Conservation (phyloP, 2,797 vertebrate genomes). For the Oophaga sylvatica region DNA sequence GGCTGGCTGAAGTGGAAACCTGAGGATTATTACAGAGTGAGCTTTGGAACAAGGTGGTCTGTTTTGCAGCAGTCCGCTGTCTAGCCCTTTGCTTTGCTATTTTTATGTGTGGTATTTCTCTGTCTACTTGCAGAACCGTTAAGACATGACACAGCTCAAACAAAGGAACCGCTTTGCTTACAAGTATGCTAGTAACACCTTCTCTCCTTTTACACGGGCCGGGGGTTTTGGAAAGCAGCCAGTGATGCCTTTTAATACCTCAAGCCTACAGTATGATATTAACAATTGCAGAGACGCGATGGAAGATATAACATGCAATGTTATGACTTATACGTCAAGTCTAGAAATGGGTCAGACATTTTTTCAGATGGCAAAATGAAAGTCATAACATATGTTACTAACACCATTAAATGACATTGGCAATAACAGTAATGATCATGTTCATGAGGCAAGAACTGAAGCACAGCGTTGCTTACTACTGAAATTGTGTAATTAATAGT, state of each 20-base stretch:
- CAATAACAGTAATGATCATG: background rate
- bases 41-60: conserved; percentile 58
- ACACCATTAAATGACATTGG: background rate
- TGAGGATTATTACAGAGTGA: conserved; percentile 56
- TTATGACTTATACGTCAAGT: background rate
- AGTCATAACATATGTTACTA: background rate
- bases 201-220: background rate
- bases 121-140: conserved; percentile 34
- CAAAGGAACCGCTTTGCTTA: conserved; percentile 44
- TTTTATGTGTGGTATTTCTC: conserved; percentile 54
- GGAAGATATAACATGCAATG: background rate
- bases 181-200: conserved; percentile 21
- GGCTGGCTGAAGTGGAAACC: conserved; percentile 52
- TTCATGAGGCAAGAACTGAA: background rate
- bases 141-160: conserved; percentile 52
- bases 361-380: background rate
- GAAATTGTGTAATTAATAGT: background rate
- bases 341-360: background rate
- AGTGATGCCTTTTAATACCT: background rate
- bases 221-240: conserved; percentile 8
- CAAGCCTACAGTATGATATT: background rate
- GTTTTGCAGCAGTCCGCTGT: conserved; percentile 52
- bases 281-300: background rate
- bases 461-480: background rate
- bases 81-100: conserved; percentile 55